A percentile compares a stretch with the other conserved stretches of the same genome.
phyloP scores from a whole-genome alignment of 1,140 invertebrate genomes.

The Zaprionus lachaisei region DNA sequence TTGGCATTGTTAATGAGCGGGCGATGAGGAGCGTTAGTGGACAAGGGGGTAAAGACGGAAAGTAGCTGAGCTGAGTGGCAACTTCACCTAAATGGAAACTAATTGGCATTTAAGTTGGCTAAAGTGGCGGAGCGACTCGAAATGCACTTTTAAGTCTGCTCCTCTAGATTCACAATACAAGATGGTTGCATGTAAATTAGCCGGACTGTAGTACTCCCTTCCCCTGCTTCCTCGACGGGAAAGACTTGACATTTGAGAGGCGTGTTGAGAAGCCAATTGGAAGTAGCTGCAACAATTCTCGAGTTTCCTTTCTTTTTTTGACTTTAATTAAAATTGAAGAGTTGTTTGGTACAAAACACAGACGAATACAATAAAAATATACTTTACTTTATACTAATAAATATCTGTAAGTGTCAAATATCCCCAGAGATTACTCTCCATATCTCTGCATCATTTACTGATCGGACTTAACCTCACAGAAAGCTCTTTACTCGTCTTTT shows the following conservation, averaged over 20 bases:
- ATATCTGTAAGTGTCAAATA: neutral
- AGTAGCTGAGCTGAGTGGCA: constrained; percentile 7
- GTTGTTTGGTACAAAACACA: neutral
- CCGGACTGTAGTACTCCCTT: constrained; percentile 6
- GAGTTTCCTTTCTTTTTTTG: neutral
- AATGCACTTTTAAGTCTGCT: constrained; percentile 64
- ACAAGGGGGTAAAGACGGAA: neutral
- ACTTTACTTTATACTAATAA: too few relatives aligned
- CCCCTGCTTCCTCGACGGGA: neutral
- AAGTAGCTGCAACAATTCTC: neutral
- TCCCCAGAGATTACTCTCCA: neutral
- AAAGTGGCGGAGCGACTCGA: constrained; percentile 37
- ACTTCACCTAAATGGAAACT: constrained; percentile 59
- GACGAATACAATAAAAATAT: too few relatives aligned
- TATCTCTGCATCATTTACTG: neutral
- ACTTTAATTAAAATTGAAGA: neutral
- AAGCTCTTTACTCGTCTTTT: neutral
- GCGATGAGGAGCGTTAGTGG: neutral
- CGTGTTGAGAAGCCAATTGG: neutral
- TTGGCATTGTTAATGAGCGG: constrained; percentile 70
- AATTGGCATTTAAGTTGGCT: constrained; percentile 75
- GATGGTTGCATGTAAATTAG: constrained; percentile 36
- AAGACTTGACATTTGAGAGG: constrained; percentile 24
- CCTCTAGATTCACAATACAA: constrained; percentile 11
- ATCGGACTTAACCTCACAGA: neutral